Conservation (phyloP, 2,797 vertebrate species). For the Propithecus perrieri region DNA sequence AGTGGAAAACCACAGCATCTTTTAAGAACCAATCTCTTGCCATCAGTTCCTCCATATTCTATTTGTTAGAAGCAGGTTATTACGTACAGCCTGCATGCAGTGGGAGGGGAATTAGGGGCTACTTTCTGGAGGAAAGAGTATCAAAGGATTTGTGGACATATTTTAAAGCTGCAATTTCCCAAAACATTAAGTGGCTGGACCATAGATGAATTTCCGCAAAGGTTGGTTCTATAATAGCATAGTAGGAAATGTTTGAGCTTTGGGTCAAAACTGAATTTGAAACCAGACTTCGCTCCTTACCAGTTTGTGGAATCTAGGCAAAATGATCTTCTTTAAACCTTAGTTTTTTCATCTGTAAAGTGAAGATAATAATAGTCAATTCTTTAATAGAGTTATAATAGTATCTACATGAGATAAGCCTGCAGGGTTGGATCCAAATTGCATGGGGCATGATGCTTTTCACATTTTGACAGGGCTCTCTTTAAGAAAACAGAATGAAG, state of each 20-base stretch:
- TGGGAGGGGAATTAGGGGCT: not conserved
- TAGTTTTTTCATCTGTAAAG: not conserved
- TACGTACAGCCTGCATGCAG: not conserved
- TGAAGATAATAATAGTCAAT: not conserved
- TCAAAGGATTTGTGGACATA: not conserved
- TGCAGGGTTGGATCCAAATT: not conserved
- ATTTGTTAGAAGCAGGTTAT: not conserved
- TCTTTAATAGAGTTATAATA: not conserved
- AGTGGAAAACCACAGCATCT: not conserved
- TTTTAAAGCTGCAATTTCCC: not conserved
- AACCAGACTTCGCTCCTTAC: not conserved
- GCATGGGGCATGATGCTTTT: not conserved
- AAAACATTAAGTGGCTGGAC: not conserved
- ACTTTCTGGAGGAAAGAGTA: not conserved
- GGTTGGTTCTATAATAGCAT: not conserved
- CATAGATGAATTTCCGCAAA: not conserved
- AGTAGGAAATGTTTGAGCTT: not conserved
- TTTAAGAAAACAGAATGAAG: constrained; percentile 25
- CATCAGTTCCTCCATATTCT: not conserved
- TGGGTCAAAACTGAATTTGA: not conserved
- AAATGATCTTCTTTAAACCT: not conserved
- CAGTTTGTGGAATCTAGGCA: not conserved
- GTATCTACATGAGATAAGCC: not conserved
- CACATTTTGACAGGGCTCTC: not conserved
- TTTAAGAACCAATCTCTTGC: not conserved